Base-by-base conservation (phyloP, 2,113 vertebrate species). In the Syngnathoides biaculeatus region DNA sequence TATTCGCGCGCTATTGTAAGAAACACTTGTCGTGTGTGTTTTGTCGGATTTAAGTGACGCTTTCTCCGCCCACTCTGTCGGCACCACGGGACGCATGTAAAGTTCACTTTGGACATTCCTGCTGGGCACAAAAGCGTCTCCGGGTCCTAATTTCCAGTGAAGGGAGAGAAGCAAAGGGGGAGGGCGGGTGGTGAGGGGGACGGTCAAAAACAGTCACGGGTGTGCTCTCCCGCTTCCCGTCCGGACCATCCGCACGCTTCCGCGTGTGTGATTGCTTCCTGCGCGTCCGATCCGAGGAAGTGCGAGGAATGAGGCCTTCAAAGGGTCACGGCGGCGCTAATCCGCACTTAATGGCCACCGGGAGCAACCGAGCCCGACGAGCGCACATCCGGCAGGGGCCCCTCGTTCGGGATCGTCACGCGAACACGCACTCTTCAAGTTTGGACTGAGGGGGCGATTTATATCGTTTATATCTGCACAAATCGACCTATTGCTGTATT, bases 211-310 rank as follows among this genome's bases (percentile, higher is more conserved):
- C 22, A 55, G 52, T 26, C 24, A 24, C 24, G 24, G 24, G 24
- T 55, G 4, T 4, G 22, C 52, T 55, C 52, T 55, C 52, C 52
- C 5, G 52, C 52, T 55, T 55, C 22, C 22, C 52, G 11, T 55
- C 20, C n/a, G 57, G 57, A 38, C 17, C 57, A 20, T 59, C 57
- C 8, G 57, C 30, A 38, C 5, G 57, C 57, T 38, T 30, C 57
- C 30, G 20, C n/a, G 19, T 59, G 57, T 59, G 57, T 30, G 57
- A 59, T 59, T 38, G 57, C 57, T 38, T 59, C 57, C 57, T 59
- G 57, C 19, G 38, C 7, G 30, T 59, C 57, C 19, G 8, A 59
- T 39, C 30, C 27, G 10, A 35, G 24, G 52, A 55, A 55, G 52
- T 22, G 52, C 22, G 22, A 55, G 57, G 27, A 59, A 59, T 59